These are phyloP conservation scores for Bubalus kerabau DNA, from an alignment of 2,113 vertebrate species.

Conservation along the genomic window DNA sequence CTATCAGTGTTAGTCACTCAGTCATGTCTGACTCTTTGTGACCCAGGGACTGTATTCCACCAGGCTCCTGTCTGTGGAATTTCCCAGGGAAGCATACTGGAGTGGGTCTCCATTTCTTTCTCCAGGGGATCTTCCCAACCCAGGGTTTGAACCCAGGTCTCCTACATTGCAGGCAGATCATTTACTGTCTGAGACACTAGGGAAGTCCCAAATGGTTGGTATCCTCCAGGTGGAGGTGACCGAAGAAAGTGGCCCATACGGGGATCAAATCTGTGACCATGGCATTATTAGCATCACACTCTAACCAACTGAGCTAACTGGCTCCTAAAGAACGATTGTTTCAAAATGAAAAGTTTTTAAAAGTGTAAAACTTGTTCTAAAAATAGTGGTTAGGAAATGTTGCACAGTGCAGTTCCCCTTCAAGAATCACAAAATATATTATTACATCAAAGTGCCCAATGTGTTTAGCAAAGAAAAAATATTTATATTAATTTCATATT, in stretches of 20 bases:
- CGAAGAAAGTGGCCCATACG: background rate
- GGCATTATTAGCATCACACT: background rate
- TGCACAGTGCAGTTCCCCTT: background rate
- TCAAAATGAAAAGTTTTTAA: background rate
- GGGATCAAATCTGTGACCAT: fast-evolving
- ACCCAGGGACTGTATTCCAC: background rate
- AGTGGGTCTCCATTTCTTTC: background rate
- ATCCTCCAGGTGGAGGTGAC: background rate
- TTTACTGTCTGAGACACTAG: background rate
- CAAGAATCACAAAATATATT: background rate
- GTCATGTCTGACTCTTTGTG: background rate
- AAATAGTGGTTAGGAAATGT: background rate
- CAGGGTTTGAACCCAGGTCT: background rate
- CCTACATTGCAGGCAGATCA: background rate
- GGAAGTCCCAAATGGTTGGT: background rate
- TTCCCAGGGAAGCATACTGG: background rate
- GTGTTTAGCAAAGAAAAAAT: background rate
- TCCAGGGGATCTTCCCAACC: background rate
- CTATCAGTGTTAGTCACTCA: background rate
- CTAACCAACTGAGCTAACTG: background rate
- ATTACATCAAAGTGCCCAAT: background rate
- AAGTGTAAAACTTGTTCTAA: background rate
- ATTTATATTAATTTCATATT: background rate
- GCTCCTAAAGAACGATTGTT: background rate
- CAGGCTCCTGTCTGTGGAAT: background rate